Evolutionary conservation across 2,113 vertebrate genomes (phyloP), one percentile per base, ranked within the genome.

Genomic region (Puntigrus tetrazona): DNA sequence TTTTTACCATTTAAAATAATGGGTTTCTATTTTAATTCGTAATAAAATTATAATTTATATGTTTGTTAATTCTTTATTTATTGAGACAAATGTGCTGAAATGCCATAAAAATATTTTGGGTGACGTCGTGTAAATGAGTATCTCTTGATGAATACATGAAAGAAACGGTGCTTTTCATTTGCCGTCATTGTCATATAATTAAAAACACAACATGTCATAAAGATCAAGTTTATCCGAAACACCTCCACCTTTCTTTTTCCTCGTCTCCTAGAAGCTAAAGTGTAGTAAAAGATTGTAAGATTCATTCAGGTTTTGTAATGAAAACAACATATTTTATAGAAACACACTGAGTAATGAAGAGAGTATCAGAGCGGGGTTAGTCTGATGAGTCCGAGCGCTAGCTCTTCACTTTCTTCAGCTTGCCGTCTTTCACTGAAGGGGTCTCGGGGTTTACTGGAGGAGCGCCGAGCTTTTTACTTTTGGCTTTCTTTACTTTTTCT

Each of bases 401-500:
- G 50, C 81, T 34, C 88, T 89, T 90, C 69, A 1, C 85, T 87
- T 94, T 96, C 74, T 96, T 97, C 67, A 94, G 96, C 87, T 96
- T 97, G 86, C 90, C 89, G 59, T 90, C 90, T 74, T 84, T 88
- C 83, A 91, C 91, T 89, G 93, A 92, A 83, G 95, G 89, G 7
- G 93, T 91, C 1, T 93, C 87, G 65, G 96, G 94, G 87, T 92
- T 95, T 38, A 89, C 86, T 4, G 95, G 94, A n/a, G 96, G 96
- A 57, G 97, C 97, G 55, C 98, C 98, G 41, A 99, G 94, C 88
- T 96, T 98, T 93, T 97, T 99, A 31, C 89, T 95, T 92, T 98
- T 98, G 52, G 97, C 96, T 87, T 95, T 98, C 90, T 95, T 97
- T 72, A 99, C 95, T 85, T 98, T 99, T 16, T 97, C 96, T 90